These are phyloP conservation scores for Conus betulinus DNA, from an alignment of 1,140 invertebrate species.

Conservation along the genomic window DNA sequence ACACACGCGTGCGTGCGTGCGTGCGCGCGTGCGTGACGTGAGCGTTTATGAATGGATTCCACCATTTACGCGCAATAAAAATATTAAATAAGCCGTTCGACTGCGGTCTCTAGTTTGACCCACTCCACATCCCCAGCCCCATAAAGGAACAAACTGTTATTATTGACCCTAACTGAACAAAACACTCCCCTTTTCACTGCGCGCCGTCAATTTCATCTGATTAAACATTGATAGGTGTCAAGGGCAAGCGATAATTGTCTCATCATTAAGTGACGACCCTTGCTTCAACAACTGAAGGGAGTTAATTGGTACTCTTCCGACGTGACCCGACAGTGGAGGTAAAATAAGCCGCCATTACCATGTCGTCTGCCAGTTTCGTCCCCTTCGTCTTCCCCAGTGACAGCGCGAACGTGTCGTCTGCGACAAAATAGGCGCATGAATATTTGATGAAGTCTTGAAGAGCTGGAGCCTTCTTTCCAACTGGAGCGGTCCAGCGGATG, in stretches of 20 bases:
- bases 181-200: background rate
- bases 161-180: background rate
- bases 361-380: background rate
- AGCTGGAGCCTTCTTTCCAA: background rate
- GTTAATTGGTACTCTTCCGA: constrained; percentile 3
- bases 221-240: constrained; percentile 1
- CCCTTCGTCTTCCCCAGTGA: background rate
- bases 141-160: too few relatives aligned
- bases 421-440: background rate
- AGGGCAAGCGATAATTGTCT: background rate
- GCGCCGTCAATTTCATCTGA: background rate
- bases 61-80: too few relatives aligned
- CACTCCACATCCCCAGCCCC: too few relatives aligned
- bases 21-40: too few relatives aligned
- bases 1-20: too few relatives aligned
- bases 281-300: background rate
- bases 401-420: background rate
- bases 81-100: too few relatives aligned
- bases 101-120: too few relatives aligned
- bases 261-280: background rate
- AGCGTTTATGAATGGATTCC: too few relatives aligned
- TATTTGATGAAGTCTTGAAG: background rate
- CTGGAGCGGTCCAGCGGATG: background rate
- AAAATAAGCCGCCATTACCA: background rate
- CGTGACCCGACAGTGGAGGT: background rate